Evolutionary conservation across 1,140 invertebrate species (phyloP), one percentile per base, ranked within the genome.

Genomic region (Penaeus japonicus): DNA sequence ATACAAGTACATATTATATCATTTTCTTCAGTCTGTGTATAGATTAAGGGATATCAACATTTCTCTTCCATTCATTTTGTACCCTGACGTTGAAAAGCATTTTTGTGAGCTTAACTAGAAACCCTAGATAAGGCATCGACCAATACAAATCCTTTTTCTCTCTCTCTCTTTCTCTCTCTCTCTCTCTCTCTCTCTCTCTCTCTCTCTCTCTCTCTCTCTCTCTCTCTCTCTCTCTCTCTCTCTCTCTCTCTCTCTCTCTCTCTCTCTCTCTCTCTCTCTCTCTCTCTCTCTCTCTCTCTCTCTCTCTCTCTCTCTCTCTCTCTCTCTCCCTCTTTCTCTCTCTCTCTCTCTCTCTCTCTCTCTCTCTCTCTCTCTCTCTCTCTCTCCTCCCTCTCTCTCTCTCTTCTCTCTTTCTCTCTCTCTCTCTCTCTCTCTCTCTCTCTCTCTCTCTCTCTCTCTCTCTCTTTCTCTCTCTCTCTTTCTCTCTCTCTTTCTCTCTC

Each of bases 101-200:
- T 47, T 47, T 47, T 47, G 47, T 47, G 15, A 47, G 47, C 47
- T 47, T 47, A 47, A 47, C 10, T 47, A 15, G 47, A 47, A 47
- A 47, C 47, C 47, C 47, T 15, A 47, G 47, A 47, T 47, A 47
- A 47, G 15, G 47, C 3, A 47, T 47, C 47, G 5, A 47, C 47
- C 39, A 77, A 22, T 77, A 27, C 32, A 32, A 77, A n/a, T 73
- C 65, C n/a, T 75, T 30, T 30, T 30, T 30, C 15, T 30, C 73
- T 75, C 73, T 75, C 73, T 75, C 73, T 75, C 73, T 75, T 27
- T 75, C 73, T 20, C 73, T 75, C 73, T 75, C 73, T 75, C 77
- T 15, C 77, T 12, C 15, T 79, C 5, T 15, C 10, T 79, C 24
- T 24, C 10, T 32, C 32, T 7, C 15, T 39, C 32, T 39, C 24